Percentiles rank a stretch among this genome's conserved stretches.
phyloP scores from a whole-genome alignment of 1,140 invertebrate genomes.

The Ditylenchus dipsaci region DNA sequence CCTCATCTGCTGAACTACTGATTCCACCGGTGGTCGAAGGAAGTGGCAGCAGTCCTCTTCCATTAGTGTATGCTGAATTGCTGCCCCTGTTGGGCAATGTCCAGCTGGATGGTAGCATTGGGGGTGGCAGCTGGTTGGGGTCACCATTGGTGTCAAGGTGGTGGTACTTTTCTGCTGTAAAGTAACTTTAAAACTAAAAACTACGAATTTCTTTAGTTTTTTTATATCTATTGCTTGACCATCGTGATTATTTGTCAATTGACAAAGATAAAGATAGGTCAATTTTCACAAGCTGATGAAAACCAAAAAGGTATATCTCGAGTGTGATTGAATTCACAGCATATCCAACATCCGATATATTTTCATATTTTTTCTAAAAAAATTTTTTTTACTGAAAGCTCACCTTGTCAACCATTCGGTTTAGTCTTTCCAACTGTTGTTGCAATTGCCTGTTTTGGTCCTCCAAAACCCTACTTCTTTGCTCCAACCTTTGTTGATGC shows the following conservation, averaged over 20 bases:
- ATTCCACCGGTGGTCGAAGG: background rate
- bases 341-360: no score
- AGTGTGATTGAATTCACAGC: no score
- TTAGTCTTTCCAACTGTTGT: conserved; percentile 46
- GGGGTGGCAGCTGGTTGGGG: background rate
- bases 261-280: no score
- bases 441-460: conserved; percentile 56
- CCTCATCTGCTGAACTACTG: conserved; percentile 36
- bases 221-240: no score
- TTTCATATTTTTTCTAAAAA: no score
- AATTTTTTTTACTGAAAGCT: background rate
- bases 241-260: no score
- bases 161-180: conserved; percentile 2
- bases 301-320: no score
- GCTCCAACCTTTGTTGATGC: conserved; percentile 51
- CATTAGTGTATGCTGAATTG: background rate
- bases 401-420: conserved; percentile 1
- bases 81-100: background rate
- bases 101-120: conserved; percentile 5
- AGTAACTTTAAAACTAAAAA: background rate
- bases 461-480: conserved; percentile 50
- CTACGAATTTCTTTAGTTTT: background rate
- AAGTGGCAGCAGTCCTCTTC: conserved; percentile 1
- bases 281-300: no score
- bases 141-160: background rate